A percentile compares a stretch with the other conserved stretches of the same genome.
Evolutionary conservation across 2,113 vertebrate species (phyloP).

Genomic region (Muntiacus reevesi): DNA sequence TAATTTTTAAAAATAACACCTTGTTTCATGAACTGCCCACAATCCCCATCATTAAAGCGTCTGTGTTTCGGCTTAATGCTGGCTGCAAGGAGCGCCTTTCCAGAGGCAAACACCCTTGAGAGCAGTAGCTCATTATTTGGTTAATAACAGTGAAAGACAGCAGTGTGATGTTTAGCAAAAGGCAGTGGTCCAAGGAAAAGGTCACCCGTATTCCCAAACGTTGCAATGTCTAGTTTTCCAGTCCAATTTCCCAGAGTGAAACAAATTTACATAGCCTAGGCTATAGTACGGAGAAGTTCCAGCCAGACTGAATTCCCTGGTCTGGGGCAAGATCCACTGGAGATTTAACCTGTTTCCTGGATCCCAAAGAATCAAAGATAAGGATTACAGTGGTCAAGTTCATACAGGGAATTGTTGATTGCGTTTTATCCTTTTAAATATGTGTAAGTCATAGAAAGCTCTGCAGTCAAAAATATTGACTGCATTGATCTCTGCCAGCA

Average conservation of each 20-base stretch:
- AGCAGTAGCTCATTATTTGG: conserved; percentile 14
- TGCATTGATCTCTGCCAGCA: conserved; percentile 77
- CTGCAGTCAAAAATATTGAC: conserved; percentile 78
- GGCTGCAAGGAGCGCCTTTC: not conserved
- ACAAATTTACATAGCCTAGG: not conserved
- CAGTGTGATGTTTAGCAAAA: conserved; percentile 6
- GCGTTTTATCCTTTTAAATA: conserved; percentile 79
- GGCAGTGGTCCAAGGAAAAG: conserved; percentile 36
- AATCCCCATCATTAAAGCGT: not conserved
- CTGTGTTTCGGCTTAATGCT: not conserved
- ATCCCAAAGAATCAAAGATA: conserved; percentile 76
- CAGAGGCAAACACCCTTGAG: conserved; percentile 12
- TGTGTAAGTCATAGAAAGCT: conserved; percentile 75
- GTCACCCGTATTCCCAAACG: not conserved
- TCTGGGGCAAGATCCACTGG: not conserved
- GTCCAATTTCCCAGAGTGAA: conserved; percentile 56
- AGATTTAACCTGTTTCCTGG: conserved; percentile 49
- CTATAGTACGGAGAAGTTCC: not conserved
- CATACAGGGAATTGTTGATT: conserved; percentile 67
- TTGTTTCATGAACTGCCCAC: not conserved
- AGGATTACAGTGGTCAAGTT: conserved; percentile 74
- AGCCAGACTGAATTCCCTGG: conserved; percentile 35
- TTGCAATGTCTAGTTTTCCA: conserved; percentile 63
- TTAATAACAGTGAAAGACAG: conserved; percentile 42
- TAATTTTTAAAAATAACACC: not conserved